These are phyloP conservation scores for Catalaphyllia jardinei DNA, from an alignment of 64 coral and sea anemone species.

Conservation along the genomic window DNA sequence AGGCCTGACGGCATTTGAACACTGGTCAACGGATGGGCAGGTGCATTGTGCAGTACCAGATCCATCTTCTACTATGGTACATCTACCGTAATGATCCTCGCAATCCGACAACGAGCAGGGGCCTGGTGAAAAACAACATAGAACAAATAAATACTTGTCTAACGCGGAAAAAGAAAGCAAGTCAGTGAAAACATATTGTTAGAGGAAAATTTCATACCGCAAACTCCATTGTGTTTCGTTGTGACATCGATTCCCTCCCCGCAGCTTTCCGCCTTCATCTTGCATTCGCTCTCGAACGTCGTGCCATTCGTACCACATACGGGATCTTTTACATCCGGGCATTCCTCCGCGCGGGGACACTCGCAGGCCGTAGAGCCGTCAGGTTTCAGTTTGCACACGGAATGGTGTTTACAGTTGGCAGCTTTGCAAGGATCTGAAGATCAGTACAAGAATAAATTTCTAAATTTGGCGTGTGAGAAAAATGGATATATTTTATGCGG, in stretches of 20 bases:
- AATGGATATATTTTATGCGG: no score
- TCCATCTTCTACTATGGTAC: slow-evolving; percentile 1
- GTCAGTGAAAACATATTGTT: not conserved
- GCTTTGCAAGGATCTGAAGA: slow-evolving; percentile 58
- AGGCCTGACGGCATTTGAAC: not conserved
- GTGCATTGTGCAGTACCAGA: slow-evolving; percentile 40
- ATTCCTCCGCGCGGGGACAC: slow-evolving; percentile 29
- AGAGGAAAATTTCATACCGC: not conserved
- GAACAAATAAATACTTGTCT: no score
- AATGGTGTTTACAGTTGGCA: slow-evolving; percentile 49
- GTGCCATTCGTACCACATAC: slow-evolving; percentile 49
- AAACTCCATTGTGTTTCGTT: slow-evolving; percentile 32
- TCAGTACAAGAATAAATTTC: not conserved
- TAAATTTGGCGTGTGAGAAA: no score
- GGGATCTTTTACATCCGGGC: slow-evolving; percentile 10
- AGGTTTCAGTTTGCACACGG: slow-evolving; percentile 6
- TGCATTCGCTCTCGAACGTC: slow-evolving; percentile 56
- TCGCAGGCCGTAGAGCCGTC: slow-evolving; percentile 66
- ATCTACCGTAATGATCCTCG: slow-evolving; percentile 18
- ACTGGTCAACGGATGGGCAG: slow-evolving; percentile 30
- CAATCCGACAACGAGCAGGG: slow-evolving; percentile 56
- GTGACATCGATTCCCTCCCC: slow-evolving; percentile 3
- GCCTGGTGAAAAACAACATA: slow-evolving; percentile 5
- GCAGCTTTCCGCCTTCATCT: slow-evolving; percentile 18
- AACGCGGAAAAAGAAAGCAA: not conserved